Base-by-base conservation (phyloP, 92 coral and sea anemone genomes). In the Palythoa grandis region DNA sequence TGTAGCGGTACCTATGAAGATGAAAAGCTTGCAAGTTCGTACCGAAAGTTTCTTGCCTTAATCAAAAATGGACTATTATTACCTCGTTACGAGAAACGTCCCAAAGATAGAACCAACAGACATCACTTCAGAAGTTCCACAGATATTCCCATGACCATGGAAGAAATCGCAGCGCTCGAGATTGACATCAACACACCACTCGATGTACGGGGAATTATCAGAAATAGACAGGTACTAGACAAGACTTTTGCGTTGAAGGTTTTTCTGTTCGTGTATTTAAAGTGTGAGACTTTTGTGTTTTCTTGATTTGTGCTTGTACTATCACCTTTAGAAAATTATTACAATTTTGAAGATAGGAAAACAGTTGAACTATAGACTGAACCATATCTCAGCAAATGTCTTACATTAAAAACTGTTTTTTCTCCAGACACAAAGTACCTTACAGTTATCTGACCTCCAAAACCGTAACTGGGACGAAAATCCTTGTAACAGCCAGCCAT, bases 71-170 rank as follows among this genome's bases (percentile, higher is more conserved):
- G 35, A 29, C 35, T 29, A 29, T 29, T 9, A 22, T 24, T 13
- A 69, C 35, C 19, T 29, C 14, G 17, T 69, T 29, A 29, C 35
- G 17, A 29, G 19, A 11, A 29, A 69, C 25, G 74, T 69, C 19
- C 74, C 0, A 37, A 69, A 2, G 11, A 69, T 25, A 16, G 23
- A 15, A 24, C 9, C 8, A 69, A 69, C 0, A 69, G 25, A 50
- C 57, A 9, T 11, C 60, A 22, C 47, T 74, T 74, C 13, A 74
- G 47, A 24, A 74, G 78, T 16, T 74, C 78, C 37, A 74, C 78
- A 22, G 35, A 48, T 22, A 22, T 52, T 74, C 78, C 78, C 2
- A 20, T 74, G 56, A 74, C 77, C 8, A 8, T n/a, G 12, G 78
- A 74, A 74, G 60, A 74, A 48, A 7, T 74, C 19, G 35, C 57